phyloP scores from a whole-genome alignment of 2,797 vertebrate species.

The Tangara arthus region DNA sequence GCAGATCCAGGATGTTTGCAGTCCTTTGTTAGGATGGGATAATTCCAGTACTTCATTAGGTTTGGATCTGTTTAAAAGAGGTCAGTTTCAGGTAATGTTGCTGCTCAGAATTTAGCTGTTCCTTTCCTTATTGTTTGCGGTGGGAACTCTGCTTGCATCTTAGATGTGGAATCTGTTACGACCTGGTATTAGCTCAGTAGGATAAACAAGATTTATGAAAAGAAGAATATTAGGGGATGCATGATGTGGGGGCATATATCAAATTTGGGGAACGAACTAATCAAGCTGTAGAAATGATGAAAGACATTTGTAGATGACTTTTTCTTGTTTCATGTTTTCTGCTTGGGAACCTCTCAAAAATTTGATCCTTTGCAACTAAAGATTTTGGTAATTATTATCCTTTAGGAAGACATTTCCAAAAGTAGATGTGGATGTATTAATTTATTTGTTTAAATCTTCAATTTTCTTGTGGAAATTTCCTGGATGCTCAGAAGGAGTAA shows the following conservation, averaged over 20 bases:
- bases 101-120: not conserved
- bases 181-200: not conserved
- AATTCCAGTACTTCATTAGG: not conserved
- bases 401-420: not conserved
- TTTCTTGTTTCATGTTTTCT: not conserved
- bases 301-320: not conserved
- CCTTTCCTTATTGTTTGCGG: not conserved
- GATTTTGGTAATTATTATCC: not conserved
- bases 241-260: not conserved
- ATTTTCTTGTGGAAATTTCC: not conserved
- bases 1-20: not conserved
- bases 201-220: not conserved
- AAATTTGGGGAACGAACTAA: not conserved
- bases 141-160: not conserved
- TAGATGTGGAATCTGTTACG: not conserved
- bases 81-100: not conserved
- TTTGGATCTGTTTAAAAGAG: not conserved
- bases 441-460: not conserved
- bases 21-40: not conserved
- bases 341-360: not conserved
- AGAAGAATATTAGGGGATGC: not conserved
- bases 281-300: not conserved
- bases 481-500: not conserved
- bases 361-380: not conserved
- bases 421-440: fast-evolving